Conservation (phyloP, 1,140 invertebrate genomes). For the Teleopsis dalmanni region DNA sequence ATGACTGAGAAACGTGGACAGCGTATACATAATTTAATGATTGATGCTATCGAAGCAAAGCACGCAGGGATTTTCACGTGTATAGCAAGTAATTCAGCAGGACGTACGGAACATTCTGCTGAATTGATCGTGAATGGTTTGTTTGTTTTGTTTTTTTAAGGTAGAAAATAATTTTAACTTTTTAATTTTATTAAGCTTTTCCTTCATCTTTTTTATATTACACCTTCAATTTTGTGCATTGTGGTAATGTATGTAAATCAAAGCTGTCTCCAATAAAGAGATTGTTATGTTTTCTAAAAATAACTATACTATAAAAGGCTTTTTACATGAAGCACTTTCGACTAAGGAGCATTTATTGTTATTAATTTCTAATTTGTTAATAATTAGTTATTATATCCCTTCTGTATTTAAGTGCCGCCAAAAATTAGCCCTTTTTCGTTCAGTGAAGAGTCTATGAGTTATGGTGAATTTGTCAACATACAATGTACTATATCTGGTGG, state of each 20-base stretch:
- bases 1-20: conserved; percentile 41
- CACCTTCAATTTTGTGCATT: too few relatives aligned
- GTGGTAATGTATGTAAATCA: too few relatives aligned
- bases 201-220: background rate
- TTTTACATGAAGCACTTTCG: too few relatives aligned
- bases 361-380: too few relatives aligned
- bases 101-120: conserved; percentile 47
- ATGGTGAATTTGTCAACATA: conserved; percentile 63
- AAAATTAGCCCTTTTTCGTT: conserved; percentile 58
- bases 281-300: too few relatives aligned
- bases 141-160: conserved; percentile 2
- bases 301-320: too few relatives aligned
- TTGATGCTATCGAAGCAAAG: conserved; percentile 50
- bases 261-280: too few relatives aligned
- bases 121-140: conserved; percentile 53
- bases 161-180: background rate
- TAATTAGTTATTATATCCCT: too few relatives aligned
- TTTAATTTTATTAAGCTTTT: background rate
- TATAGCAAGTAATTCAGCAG: conserved; percentile 56
- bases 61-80: conserved; percentile 70
- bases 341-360: too few relatives aligned
- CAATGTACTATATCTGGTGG: conserved; percentile 61
- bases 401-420: conserved; percentile 35
- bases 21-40: conserved; percentile 48
- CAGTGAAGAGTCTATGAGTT: conserved; percentile 58